Conservation (phyloP, 2,113 vertebrate species). For the Ameiurus melas region DNA sequence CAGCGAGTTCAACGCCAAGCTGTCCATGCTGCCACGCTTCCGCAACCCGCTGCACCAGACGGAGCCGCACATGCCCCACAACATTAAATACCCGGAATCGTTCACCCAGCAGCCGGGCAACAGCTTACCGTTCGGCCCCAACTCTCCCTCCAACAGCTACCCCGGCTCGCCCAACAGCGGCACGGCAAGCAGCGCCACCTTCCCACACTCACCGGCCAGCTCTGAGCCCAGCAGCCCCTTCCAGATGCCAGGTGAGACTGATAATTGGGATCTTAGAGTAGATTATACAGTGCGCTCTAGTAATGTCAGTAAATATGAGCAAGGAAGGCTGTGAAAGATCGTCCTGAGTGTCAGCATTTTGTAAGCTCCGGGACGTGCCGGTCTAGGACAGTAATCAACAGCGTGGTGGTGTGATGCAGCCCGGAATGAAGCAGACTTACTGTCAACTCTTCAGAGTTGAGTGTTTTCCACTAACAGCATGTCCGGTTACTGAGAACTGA, state of each 20-base stretch:
- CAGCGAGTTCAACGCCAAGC: conserved; percentile 98
- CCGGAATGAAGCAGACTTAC: not conserved
- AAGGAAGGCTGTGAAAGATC: no score
- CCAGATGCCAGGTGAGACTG: conserved; percentile 90
- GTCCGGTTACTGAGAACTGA: conserved; percentile 1
- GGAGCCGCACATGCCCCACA: conserved; percentile 96
- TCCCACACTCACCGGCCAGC: conserved; percentile 93
- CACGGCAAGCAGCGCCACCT: conserved; percentile 83
- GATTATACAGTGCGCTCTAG: no score
- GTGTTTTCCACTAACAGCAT: not conserved
- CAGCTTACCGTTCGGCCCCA: conserved; percentile 77
- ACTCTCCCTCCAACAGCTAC: conserved; percentile 88
- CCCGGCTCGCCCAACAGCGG: conserved; percentile 89
- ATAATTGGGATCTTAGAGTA: not conserved
- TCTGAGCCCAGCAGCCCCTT: conserved; percentile 95
- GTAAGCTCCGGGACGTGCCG: not conserved
- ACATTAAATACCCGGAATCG: conserved; percentile 92
- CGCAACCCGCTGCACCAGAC: conserved; percentile 91
- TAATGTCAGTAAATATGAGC: no score
- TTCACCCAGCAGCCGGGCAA: conserved; percentile 77
- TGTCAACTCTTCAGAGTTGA: no score
- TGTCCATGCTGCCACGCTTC: conserved; percentile 95
- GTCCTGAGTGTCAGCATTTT: not conserved
- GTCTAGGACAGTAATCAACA: not conserved
- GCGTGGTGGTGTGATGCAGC: not conserved